Percentiles rank a stretch among this genome's conserved stretches.
Evolutionary conservation across 2,888 invertebrate species (phyloP).

Genomic region (Prenolepis imparis): DNA sequence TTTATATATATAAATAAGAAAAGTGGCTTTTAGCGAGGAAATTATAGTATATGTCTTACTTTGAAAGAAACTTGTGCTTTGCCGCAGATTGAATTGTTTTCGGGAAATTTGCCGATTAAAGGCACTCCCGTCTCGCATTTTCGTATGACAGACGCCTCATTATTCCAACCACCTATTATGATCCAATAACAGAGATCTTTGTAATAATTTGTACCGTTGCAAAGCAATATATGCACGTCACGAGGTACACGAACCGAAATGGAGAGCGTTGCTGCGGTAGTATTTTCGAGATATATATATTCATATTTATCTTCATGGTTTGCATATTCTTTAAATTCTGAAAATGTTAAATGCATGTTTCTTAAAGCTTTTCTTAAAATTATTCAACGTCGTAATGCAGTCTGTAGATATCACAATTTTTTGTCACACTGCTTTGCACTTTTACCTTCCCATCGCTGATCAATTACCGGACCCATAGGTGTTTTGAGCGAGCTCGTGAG

Average conservation of each 20-base stretch:
- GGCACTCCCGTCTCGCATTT: conserved; percentile 74
- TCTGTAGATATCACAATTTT: not conserved
- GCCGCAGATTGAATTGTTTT: accelerated
- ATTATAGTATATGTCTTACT: not conserved
- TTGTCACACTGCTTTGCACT: not conserved
- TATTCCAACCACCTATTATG: conserved; percentile 76
- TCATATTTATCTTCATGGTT: not conserved
- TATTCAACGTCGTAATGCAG: not conserved
- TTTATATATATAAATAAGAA: not conserved
- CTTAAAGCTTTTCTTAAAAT: not conserved
- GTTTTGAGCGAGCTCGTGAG: conserved; percentile 55
- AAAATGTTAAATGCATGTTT: not conserved
- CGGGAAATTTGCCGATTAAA: accelerated
- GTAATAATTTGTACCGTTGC: conserved; percentile 59
- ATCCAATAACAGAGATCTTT: conserved; percentile 80
- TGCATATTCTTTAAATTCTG: conserved; percentile 57
- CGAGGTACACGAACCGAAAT: conserved; percentile 73
- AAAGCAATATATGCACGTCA: conserved; percentile 79
- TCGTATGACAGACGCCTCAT: conserved; percentile 74
- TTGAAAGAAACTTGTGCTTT: accelerated
- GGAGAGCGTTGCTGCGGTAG: conserved; percentile 23
- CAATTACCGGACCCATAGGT: conserved; percentile 76
- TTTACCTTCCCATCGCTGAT: conserved; percentile 81
- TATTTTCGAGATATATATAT: not conserved
- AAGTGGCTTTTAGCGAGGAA: not conserved